These are phyloP conservation scores for Automeris io DNA, from an alignment of 2,888 invertebrate genomes.

Conservation along the genomic window DNA sequence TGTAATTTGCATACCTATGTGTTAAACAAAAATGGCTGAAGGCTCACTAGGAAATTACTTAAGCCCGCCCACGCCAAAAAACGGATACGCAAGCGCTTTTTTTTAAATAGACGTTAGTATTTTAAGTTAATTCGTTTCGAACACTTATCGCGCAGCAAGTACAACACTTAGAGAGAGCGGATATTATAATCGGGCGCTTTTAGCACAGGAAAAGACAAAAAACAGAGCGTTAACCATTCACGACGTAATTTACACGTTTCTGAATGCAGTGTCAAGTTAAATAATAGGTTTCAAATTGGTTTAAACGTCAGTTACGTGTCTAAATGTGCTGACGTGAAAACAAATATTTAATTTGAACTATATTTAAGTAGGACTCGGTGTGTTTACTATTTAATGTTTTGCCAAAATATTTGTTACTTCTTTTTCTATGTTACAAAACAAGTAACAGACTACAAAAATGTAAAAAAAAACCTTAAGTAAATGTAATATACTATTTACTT, in stretches of 20 bases:
- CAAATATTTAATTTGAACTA: neutral
- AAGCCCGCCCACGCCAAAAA: too few relatives aligned
- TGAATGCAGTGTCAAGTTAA: neutral
- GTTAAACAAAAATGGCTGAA: too few relatives aligned
- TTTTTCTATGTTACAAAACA: too few relatives aligned
- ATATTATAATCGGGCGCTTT: slow-evolving; percentile 5
- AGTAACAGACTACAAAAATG: too few relatives aligned
- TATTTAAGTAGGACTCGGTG: neutral
- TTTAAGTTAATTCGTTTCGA: slow-evolving; percentile 1
- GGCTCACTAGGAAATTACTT: too few relatives aligned
- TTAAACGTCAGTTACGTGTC: neutral
- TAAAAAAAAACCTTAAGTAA: too few relatives aligned
- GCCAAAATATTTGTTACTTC: too few relatives aligned
- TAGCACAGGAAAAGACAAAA: slow-evolving; percentile 9
- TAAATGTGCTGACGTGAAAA: neutral
- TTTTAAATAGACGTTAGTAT: neutral
- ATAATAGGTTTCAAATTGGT: slow-evolving; percentile 1
- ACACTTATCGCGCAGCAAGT: slow-evolving; percentile 2
- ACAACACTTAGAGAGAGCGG: slow-evolving; percentile 7
- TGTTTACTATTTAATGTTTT: too few relatives aligned
- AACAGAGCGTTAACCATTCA: slow-evolving; percentile 17
- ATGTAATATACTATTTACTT: too few relatives aligned
- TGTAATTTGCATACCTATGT: too few relatives aligned
- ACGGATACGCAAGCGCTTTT: too few relatives aligned
- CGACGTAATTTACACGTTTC: slow-evolving; percentile 17